These are phyloP conservation scores for Morphnarchus princeps DNA, from an alignment of 2,113 vertebrate species.

Conservation along the genomic window DNA sequence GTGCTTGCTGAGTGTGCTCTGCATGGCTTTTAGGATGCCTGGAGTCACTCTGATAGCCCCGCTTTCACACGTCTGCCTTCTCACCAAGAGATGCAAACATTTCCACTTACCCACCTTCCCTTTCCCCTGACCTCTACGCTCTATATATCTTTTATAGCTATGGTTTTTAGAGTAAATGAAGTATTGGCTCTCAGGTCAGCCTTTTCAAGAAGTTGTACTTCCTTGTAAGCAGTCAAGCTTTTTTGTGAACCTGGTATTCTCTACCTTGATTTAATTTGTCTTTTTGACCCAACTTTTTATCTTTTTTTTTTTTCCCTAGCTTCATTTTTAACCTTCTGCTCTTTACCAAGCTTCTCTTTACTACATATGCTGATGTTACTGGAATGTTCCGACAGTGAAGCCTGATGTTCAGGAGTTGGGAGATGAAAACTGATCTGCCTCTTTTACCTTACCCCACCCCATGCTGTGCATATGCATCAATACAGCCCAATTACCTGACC, in stretches of 20 bases:
- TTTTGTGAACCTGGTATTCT: not conserved
- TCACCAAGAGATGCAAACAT: not conserved
- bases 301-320: not conserved
- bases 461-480: not conserved
- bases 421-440: not conserved
- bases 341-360: not conserved
- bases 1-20: not conserved
- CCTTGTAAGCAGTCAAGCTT: not conserved
- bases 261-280: not conserved
- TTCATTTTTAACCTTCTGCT: not conserved
- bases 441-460: not conserved
- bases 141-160: not conserved
- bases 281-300: not conserved
- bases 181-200: not conserved
- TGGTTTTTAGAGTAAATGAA: not conserved
- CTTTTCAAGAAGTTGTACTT: not conserved
- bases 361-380: not conserved
- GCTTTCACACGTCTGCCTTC: not conserved
- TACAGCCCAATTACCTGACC: not conserved
- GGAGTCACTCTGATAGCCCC: not conserved
- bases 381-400: not conserved
- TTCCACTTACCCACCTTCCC: not conserved
- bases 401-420: not conserved
- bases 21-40: not conserved
- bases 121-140: not conserved